Conservation (phyloP, 1,140 invertebrate species). For the Neodiprion fabricii region DNA sequence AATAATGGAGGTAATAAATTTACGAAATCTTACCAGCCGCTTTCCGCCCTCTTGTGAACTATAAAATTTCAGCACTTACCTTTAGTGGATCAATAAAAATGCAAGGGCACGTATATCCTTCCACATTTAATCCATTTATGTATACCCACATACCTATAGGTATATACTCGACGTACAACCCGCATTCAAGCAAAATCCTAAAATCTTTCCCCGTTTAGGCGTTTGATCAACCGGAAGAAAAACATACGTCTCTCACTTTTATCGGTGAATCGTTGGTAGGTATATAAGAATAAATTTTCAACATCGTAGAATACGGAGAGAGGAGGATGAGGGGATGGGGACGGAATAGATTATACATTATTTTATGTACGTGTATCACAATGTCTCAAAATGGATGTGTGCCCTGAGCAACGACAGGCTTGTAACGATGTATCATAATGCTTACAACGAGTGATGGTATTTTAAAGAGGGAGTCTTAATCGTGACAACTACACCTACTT, state of each 20-base stretch:
- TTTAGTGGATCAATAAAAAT: conserved; percentile 3
- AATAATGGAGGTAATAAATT: conserved; percentile 1
- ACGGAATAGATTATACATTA: no score
- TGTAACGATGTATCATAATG: no score
- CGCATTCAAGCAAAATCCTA: background rate
- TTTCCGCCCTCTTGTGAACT: background rate
- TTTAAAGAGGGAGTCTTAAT: conserved; percentile 1
- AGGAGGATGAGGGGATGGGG: background rate
- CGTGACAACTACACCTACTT: background rate
- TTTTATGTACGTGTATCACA: no score
- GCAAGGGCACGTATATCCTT: background rate
- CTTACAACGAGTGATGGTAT: no score
- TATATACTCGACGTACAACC: background rate
- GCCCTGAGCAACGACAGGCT: no score
- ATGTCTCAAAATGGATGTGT: no score
- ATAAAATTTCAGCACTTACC: conserved; percentile 5
- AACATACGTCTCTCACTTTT: background rate
- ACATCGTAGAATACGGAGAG: background rate
- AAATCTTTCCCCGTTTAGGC: background rate
- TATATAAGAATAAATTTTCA: background rate
- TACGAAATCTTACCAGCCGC: background rate
- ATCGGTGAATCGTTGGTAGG: background rate
- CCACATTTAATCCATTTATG: background rate
- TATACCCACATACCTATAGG: background rate
- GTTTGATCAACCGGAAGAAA: background rate